phyloP scores from a whole-genome alignment of 2,113 vertebrate genomes.

The Psilopsiagon aurifrons region DNA sequence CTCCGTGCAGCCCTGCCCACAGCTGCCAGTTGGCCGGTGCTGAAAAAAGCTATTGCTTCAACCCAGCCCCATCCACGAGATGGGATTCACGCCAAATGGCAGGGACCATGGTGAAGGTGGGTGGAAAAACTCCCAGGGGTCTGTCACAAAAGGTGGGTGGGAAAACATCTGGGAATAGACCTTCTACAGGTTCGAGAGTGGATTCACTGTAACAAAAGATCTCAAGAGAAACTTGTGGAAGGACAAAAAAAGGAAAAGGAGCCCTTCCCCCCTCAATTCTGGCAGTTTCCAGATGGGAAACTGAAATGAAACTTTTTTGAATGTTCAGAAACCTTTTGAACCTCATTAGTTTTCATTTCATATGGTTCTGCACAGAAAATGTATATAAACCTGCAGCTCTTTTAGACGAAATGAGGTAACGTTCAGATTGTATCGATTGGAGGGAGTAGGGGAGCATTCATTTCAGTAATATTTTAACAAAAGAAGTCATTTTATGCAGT shows the following conservation, averaged over 20 bases:
- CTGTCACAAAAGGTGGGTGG: neutral
- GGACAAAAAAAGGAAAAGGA: neutral
- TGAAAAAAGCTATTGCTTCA: neutral
- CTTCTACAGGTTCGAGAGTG: neutral
- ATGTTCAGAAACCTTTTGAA: constrained; percentile 64
- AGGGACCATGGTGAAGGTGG: accelerated
- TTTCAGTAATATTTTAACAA: constrained; percentile 57
- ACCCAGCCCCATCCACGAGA: accelerated
- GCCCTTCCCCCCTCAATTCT: constrained; percentile 13
- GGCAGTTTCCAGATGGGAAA: constrained; percentile 55
- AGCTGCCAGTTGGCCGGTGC: neutral
- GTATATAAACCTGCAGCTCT: constrained; percentile 48
- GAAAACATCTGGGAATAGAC: constrained; percentile 13
- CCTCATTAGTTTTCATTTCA: constrained; percentile 65
- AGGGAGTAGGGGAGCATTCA: neutral
- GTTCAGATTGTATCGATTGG: neutral
- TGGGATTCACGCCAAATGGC: neutral
- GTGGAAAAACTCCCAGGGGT: neutral
- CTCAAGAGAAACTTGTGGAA: neutral
- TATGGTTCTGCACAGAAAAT: constrained; percentile 31
- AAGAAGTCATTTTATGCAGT: constrained; percentile 53
- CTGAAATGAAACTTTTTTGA: constrained; percentile 40
- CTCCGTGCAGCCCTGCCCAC: neutral
- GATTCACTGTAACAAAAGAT: constrained; percentile 28
- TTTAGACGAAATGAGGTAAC: constrained; percentile 51